Conservation (phyloP, 2,888 invertebrate genomes). For the Hyppa rectilinea region DNA sequence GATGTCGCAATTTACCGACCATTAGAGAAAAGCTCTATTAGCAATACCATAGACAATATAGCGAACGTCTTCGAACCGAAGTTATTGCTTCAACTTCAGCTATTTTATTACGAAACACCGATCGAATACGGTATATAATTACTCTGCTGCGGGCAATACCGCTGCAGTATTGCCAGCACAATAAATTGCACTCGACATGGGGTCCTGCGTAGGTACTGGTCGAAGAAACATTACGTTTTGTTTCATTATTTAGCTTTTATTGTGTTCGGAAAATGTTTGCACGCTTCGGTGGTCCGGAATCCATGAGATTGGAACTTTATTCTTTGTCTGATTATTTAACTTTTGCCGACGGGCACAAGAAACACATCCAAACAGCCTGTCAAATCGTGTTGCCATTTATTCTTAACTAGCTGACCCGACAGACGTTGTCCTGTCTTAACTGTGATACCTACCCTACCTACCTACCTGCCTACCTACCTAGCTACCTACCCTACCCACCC, state of each 20-base stretch:
- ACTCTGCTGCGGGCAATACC: conserved; percentile 53
- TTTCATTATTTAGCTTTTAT: conserved; percentile 23
- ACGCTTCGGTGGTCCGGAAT: conserved; percentile 19
- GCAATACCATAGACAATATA: conserved; percentile 20
- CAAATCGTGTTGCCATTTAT: no score
- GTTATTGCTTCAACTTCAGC: conserved; percentile 34
- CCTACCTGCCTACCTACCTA: no score
- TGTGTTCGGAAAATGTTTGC: conserved; percentile 15
- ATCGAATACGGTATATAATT: conserved; percentile 52
- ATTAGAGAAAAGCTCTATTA: not conserved
- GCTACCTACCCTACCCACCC: no score
- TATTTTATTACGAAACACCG: conserved; percentile 50
- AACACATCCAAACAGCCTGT: no score
- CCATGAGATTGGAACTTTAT: not conserved
- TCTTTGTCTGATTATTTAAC: no score
- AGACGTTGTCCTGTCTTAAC: no score
- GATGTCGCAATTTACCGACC: not conserved
- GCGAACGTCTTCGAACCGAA: conserved; percentile 12
- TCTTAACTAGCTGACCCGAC: no score
- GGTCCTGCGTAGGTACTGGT: conserved; percentile 50
- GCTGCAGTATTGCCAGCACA: conserved; percentile 36
- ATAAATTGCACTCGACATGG: conserved; percentile 64
- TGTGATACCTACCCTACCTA: no score
- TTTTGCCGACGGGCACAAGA: no score
- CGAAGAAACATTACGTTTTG: conserved; percentile 44